Evolutionary conservation across 92 coral and sea anemone genomes (phyloP).

Genomic region (Isaurus tuberculatus): DNA sequence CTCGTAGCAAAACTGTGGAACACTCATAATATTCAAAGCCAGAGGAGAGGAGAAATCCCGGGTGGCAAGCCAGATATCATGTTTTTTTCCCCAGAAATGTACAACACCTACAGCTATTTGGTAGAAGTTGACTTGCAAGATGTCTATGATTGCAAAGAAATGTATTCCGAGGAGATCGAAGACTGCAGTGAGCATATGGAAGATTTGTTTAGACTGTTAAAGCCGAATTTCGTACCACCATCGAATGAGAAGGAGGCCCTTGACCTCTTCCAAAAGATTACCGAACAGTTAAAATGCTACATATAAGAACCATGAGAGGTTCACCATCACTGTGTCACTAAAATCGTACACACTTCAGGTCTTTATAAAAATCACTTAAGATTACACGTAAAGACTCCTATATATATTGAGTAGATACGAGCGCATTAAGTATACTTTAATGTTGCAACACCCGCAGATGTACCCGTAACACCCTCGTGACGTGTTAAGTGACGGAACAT

Average conservation of each 20-base stretch:
- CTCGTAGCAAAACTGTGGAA: conserved; percentile 48
- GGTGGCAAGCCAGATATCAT: conserved; percentile 51
- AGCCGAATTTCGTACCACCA: conserved; percentile 29
- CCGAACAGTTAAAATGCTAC: not conserved
- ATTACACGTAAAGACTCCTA: not conserved
- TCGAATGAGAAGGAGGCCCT: conserved; percentile 35
- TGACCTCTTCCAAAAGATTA: conserved; percentile 6
- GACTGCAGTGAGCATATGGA: conserved; percentile 36
- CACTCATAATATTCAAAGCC: conserved; percentile 40
- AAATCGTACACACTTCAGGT: no score
- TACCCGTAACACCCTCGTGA: conserved; percentile 2
- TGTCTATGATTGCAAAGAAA: conserved; percentile 27
- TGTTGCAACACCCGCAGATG: not conserved
- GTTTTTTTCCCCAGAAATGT: conserved; percentile 45
- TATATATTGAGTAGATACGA: not conserved
- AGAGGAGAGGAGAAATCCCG: conserved; percentile 27
- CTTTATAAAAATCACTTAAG: no score
- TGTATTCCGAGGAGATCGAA: conserved; percentile 33
- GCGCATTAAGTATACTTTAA: not conserved
- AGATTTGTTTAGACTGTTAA: conserved; percentile 19
- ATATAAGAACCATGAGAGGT: not conserved
- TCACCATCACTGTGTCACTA: not conserved
- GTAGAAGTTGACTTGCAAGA: conserved; percentile 36
- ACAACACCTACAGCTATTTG: conserved; percentile 24
- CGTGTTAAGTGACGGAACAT: no score